phyloP scores from a whole-genome alignment of 2,888 invertebrate genomes.

The Drosophila kuntzei region DNA sequence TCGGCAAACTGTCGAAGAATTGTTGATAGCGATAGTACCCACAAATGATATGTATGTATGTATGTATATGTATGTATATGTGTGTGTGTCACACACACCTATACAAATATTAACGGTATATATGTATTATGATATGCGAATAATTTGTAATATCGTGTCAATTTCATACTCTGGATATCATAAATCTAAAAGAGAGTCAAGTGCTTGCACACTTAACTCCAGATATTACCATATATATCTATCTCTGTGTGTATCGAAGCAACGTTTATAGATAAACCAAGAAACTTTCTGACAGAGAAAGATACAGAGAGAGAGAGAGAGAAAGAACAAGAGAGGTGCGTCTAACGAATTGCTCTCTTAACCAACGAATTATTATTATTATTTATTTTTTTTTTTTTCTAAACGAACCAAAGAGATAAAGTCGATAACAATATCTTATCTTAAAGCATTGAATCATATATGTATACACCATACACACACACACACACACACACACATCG shows the following conservation, averaged over 20 bases:
- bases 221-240: constrained; percentile 3
- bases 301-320: background rate
- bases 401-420: constrained; percentile 57
- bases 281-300: constrained; percentile 5
- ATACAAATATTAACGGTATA: constrained; percentile 1
- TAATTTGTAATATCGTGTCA: constrained; percentile 26
- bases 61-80: constrained; percentile 20
- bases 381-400: constrained; percentile 16
- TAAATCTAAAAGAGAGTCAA: constrained; percentile 31
- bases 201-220: constrained; percentile 2
- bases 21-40: constrained; percentile 71
- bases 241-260: constrained; percentile 9
- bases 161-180: constrained; percentile 20
- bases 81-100: constrained; percentile 2
- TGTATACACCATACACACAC: constrained; percentile 12
- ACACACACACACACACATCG: constrained; percentile 3
- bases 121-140: constrained; percentile 20
- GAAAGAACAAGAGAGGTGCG: background rate
- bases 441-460: constrained; percentile 64
- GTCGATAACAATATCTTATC: constrained; percentile 74
- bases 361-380: constrained; percentile 29
- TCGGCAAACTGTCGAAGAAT: constrained; percentile 82
- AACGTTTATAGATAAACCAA: constrained; percentile 34
- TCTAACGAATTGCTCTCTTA: constrained; percentile 50
- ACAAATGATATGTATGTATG: constrained; percentile 43